phyloP scores from a whole-genome alignment of 2,797 vertebrate species.

The Molossus molossus region DNA sequence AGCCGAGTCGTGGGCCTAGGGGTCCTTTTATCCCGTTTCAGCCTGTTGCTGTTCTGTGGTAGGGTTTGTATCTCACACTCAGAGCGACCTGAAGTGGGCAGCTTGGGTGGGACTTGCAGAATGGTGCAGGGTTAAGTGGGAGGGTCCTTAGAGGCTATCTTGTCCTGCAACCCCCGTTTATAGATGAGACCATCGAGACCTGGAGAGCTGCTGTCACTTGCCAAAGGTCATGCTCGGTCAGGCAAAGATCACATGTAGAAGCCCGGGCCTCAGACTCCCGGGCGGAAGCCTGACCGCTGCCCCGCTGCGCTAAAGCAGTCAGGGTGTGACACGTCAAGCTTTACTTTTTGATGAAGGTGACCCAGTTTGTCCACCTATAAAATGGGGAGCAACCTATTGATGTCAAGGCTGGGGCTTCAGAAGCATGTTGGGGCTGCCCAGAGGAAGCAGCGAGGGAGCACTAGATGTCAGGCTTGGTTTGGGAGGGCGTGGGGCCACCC shows the following conservation, averaged over 20 bases:
- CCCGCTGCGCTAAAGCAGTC: not conserved
- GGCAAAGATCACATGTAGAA: not conserved
- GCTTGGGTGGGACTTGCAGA: not conserved
- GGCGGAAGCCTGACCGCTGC: no score
- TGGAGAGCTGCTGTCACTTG: not conserved
- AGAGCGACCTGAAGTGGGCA: not conserved
- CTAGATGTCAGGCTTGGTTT: conserved; percentile 39
- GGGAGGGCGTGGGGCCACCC: not conserved
- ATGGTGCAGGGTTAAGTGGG: not conserved
- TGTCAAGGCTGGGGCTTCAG: not conserved
- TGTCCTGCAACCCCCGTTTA: no score
- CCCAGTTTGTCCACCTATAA: conserved; percentile 35
- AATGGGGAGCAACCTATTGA: conserved; percentile 11
- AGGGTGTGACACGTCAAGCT: not conserved
- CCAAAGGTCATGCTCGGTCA: not conserved
- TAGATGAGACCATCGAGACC: not conserved
- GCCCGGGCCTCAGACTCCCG: not conserved
- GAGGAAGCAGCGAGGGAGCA: not conserved
- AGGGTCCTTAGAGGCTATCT: not conserved
- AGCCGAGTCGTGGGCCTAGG: fast-evolving
- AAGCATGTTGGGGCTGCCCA: not conserved
- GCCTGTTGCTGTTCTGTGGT: not conserved
- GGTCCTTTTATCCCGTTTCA: not conserved
- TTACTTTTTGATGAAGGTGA: not conserved
- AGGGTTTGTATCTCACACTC: not conserved